Conservation (phyloP, 1,140 invertebrate species). For the Leptoteleia sp. region DNA sequence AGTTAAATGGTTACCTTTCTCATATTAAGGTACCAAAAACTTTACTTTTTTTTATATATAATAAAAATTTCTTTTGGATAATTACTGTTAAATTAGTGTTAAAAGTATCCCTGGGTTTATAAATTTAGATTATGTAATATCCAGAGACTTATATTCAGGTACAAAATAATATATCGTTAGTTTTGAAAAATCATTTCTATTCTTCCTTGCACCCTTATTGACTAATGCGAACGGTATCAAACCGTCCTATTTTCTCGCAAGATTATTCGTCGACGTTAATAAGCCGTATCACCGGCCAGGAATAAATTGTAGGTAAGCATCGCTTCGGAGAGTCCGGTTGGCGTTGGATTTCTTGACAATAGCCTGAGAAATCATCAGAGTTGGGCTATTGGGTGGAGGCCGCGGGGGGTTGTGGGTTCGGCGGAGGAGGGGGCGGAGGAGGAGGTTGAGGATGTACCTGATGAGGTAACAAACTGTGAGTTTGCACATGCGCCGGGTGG, state of each 20-base stretch:
- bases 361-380: constrained; percentile 44
- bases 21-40: too few species aligned
- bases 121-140: background rate
- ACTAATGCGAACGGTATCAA: constrained; percentile 18
- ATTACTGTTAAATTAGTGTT: too few species aligned
- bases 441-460: too few species aligned
- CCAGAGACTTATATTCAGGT: constrained; percentile 16
- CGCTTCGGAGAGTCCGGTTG: constrained; percentile 31
- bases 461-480: too few species aligned
- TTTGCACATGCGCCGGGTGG: too few species aligned
- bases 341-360: constrained; percentile 24
- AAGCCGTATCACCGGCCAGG: constrained; percentile 63
- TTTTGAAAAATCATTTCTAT: constrained; percentile 2
- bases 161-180: constrained; percentile 26
- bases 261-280: constrained; percentile 69
- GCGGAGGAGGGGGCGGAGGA: constrained; percentile 76
- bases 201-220: background rate
- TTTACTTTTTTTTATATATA: too few species aligned
- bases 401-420: constrained; percentile 68
- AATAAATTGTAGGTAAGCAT: constrained; percentile 43
- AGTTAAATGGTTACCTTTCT: too few species aligned
- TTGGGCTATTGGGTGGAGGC: constrained; percentile 77
- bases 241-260: constrained; percentile 36
- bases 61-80: too few species aligned
- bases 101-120: too few species aligned